These are phyloP conservation scores for Drosophila demipolita DNA, from an alignment of 2,888 invertebrate species.

Conservation along the genomic window DNA sequence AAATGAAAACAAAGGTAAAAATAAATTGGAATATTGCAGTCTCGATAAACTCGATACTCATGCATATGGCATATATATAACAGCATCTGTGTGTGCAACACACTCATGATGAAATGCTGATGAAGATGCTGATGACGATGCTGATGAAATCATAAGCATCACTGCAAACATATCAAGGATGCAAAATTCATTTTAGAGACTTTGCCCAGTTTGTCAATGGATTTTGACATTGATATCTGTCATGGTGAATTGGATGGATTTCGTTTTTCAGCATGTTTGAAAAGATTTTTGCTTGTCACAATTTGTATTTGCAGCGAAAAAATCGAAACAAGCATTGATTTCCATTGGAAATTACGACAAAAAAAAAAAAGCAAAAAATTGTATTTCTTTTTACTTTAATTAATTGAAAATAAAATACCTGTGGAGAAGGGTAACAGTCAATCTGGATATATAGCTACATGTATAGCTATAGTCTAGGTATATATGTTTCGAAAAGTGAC, in stretches of 20 bases:
- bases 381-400: no score
- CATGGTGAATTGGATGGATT: no score
- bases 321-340: neutral
- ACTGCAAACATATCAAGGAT: conserved; percentile 15
- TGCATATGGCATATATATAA: neutral
- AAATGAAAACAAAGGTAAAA: conserved; percentile 11
- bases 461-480: neutral
- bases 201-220: neutral
- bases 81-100: neutral
- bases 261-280: no score
- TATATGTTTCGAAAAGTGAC: neutral
- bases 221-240: neutral
- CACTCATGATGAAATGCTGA: conserved; percentile 1
- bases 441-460: neutral
- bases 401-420: no score
- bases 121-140: neutral
- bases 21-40: conserved; percentile 11
- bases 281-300: neutral
- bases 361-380: no score
- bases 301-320: neutral
- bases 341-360: no score
- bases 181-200: neutral
- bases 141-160: conserved; percentile 24
- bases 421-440: no score
- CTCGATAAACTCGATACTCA: neutral